Conservation (phyloP, 1,140 invertebrate species). For the Mizuhopecten yessoensis region DNA sequence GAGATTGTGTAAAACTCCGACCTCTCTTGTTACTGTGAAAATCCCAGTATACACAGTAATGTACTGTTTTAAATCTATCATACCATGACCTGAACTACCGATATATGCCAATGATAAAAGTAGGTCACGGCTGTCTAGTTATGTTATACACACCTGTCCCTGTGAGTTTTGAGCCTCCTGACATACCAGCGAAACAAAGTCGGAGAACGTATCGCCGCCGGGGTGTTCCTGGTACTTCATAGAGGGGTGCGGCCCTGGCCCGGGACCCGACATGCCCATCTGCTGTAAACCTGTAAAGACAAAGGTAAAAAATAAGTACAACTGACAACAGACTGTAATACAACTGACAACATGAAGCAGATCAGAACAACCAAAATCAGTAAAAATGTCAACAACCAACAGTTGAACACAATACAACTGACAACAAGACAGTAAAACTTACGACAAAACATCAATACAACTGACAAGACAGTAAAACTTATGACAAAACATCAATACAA, state of each 20-base stretch:
- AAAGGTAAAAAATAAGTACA: background rate
- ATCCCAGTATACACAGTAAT: constrained; percentile 1
- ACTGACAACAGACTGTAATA: background rate
- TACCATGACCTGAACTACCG: constrained; percentile 15
- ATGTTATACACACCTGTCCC: constrained; percentile 87
- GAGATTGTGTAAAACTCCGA: background rate
- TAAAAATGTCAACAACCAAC: too few relatives aligned
- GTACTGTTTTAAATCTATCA: background rate
- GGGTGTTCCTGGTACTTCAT: constrained; percentile 89
- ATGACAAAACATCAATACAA: too few relatives aligned
- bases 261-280: constrained; percentile 60
- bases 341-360: too few relatives aligned
- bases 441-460: background rate
- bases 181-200: constrained; percentile 98
- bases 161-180: constrained; percentile 94
- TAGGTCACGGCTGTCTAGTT: constrained; percentile 37
- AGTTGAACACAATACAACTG: too few relatives aligned
- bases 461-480: background rate
- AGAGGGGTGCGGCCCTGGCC: constrained; percentile 54
- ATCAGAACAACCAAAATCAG: too few relatives aligned
- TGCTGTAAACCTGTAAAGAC: constrained; percentile 63
- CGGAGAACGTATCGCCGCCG: constrained; percentile 92
- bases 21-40: background rate
- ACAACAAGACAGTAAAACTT: too few relatives aligned
- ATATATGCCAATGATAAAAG: constrained; percentile 28